phyloP scores from a whole-genome alignment of 2,113 vertebrate genomes.

The Grallaria varia region DNA sequence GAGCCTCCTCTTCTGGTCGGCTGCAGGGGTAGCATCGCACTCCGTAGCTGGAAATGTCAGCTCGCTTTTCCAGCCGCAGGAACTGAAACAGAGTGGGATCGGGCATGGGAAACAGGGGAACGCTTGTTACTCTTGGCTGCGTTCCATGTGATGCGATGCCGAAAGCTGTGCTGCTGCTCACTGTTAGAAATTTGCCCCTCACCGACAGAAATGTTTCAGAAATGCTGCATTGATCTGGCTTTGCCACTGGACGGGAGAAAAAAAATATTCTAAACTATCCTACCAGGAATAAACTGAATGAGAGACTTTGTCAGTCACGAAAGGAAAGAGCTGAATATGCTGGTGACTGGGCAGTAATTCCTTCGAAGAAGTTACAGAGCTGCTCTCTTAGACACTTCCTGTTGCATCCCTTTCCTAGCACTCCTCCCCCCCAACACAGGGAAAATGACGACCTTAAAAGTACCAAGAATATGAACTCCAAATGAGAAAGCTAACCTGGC shows the following conservation, averaged over 20 bases:
- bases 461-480: neutral
- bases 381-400: neutral
- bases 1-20: slow-evolving; percentile 66
- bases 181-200: neutral
- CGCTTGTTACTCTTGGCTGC: neutral
- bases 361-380: neutral
- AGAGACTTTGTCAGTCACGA: neutral
- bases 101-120: neutral
- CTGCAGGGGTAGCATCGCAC: neutral
- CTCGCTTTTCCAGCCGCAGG: neutral
- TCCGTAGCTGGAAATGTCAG: neutral
- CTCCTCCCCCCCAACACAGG: neutral
- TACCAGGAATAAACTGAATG: neutral
- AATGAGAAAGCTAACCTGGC: neutral
- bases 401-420: neutral
- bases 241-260: neutral
- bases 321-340: neutral
- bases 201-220: neutral
- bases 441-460: neutral
- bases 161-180: neutral
- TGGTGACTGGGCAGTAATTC: neutral
- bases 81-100: neutral
- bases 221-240: neutral
- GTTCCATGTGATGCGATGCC: neutral
- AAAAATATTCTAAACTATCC: neutral